Evolutionary conservation across 2,797 vertebrate species (phyloP), one percentile per base, ranked within the genome.

Genomic region (Anas flavirostris): DNA sequence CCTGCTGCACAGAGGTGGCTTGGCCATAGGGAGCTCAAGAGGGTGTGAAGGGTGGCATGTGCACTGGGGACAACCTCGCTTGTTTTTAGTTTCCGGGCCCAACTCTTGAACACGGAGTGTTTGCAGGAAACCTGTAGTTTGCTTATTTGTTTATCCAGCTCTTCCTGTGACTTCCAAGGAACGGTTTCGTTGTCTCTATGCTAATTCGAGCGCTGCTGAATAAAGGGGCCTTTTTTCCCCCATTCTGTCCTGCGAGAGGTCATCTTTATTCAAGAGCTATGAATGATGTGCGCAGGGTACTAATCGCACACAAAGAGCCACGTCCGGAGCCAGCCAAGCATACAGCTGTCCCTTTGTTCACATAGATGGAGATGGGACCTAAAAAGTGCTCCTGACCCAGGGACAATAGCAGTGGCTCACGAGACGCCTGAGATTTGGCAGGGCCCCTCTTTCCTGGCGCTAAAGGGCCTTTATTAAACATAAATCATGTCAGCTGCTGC

Each of bases 301-400:
- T 90, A 91, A 96, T 87, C 7, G 2, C 0, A 33, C 94, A 98
- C 96, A 97, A 97, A 97, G 92, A 87, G 81, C 93, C 63, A 62
- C 10, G 52, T 95, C 96, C 94, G 7, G 93, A 96, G 95, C 94
- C 94, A 97, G 93, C 97, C 97, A 94, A 96, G 94, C 91, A 8
- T 95, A 97, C 98, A 98, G 98, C 96, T 97, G 98, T 91, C 91
- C 95, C 96, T 98, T 98, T 98, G 97, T 98, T 95, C 68, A 4
- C 63, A 43, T 82, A n/a, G 96, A 93, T 91, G 82, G 87, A 94
- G 84, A 95, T 80, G 82, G 94, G 91, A 92, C 94, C 95, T 68
- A 60, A 82, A 95, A 95, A 96, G 92, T 92, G 95, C 94, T 96
- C 96, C 91, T 92, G 86, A 91, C 53, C 50, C 37, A 8, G 76